These are phyloP conservation scores for Nudaria mundana DNA, from an alignment of 2,888 invertebrate species.

Conservation along the genomic window DNA sequence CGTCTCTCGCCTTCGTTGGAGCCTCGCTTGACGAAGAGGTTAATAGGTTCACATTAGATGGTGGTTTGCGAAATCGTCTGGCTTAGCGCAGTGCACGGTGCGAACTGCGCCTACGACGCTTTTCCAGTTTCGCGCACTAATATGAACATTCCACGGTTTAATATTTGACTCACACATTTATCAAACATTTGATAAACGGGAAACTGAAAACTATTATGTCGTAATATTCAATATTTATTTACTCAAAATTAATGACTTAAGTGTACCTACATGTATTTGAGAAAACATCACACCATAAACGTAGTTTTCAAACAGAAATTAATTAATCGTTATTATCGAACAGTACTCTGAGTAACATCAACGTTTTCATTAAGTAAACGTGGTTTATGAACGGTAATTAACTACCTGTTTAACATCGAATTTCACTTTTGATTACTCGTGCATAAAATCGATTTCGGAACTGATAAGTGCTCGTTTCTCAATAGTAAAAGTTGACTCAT, in stretches of 20 bases:
- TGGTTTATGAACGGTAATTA: slow-evolving; percentile 31
- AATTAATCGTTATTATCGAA: too few species aligned
- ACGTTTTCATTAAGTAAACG: slow-evolving; percentile 19
- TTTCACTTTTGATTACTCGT: slow-evolving; percentile 43
- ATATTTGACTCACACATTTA: slow-evolving; percentile 5
- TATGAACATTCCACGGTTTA: too few species aligned
- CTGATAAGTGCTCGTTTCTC: slow-evolving; percentile 38
- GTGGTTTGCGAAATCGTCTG: slow-evolving; percentile 75
- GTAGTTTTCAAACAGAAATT: too few species aligned
- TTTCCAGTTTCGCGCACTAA: slow-evolving; percentile 75
- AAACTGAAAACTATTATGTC: neutral
- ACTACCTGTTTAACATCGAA: slow-evolving; percentile 37
- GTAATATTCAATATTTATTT: neutral
- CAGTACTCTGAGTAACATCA: slow-evolving; percentile 19
- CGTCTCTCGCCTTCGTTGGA: slow-evolving; percentile 78
- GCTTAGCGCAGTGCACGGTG: slow-evolving; percentile 57
- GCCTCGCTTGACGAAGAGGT: slow-evolving; percentile 75
- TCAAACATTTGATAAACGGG: neutral
- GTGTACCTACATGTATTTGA: neutral
- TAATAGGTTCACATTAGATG: slow-evolving; percentile 82
- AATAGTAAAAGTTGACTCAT: slow-evolving; percentile 44
- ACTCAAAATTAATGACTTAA: neutral
- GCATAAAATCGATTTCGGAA: slow-evolving; percentile 47
- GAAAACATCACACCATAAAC: neutral
- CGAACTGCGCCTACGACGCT: slow-evolving; percentile 62